These are phyloP conservation scores for Anagyrus pseudococci DNA, from an alignment of 2,888 invertebrate genomes.

Conservation along the genomic window DNA sequence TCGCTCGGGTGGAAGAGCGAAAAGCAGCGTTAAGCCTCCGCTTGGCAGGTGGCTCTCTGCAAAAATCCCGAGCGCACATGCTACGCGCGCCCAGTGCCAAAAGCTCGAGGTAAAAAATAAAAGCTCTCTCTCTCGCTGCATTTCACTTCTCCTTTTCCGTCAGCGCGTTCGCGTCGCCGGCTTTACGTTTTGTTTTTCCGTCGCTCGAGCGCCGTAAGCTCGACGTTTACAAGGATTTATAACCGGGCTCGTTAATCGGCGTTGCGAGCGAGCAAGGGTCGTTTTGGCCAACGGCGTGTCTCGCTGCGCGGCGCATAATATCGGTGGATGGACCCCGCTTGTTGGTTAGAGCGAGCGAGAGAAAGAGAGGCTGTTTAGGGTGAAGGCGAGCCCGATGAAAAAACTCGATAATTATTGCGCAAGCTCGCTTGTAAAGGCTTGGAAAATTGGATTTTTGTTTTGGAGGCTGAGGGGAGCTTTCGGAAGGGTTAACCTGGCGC, in stretches of 20 bases:
- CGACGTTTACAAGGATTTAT: slow-evolving; percentile 37
- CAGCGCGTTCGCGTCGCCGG: slow-evolving; percentile 8
- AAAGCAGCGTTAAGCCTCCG: too few relatives aligned
- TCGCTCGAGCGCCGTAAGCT: not conserved
- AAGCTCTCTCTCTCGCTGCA: too few relatives aligned
- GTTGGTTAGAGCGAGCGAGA: not conserved
- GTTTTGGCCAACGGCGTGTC: slow-evolving; percentile 12
- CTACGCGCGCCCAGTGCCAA: too few relatives aligned
- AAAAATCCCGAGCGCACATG: too few relatives aligned
- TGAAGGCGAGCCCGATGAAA: too few relatives aligned
- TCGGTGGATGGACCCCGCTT: not conserved
- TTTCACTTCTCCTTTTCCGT: slow-evolving; percentile 10
- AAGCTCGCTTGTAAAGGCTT: too few relatives aligned
- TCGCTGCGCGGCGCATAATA: slow-evolving; percentile 21
- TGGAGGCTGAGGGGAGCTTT: too few relatives aligned
- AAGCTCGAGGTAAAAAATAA: too few relatives aligned
- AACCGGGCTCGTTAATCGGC: slow-evolving; percentile 36
- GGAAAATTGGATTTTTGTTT: too few relatives aligned
- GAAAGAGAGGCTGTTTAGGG: slow-evolving; percentile 8
- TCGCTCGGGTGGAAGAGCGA: too few relatives aligned
- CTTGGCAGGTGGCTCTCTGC: too few relatives aligned
- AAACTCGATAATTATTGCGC: slow-evolving; percentile 26
- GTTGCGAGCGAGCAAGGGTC: slow-evolving; percentile 14
- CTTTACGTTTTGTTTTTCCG: slow-evolving; percentile 11
- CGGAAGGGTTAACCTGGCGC: too few relatives aligned